These are phyloP conservation scores for Sciurus niger DNA, from an alignment of 2,113 vertebrate genomes.

Conservation along the genomic window DNA sequence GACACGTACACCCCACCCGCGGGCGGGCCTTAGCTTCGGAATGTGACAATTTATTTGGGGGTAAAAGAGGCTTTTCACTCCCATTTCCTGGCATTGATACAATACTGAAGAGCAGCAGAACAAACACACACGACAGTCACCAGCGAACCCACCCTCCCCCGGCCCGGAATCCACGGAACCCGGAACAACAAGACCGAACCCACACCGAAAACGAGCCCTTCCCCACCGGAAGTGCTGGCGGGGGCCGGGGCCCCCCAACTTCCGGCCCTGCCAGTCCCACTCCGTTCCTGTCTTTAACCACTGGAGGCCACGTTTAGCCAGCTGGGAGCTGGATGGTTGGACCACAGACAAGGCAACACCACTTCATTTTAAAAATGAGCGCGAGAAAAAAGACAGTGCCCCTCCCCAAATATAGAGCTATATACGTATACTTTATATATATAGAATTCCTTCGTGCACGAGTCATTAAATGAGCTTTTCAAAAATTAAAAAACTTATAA, in stretches of 20 bases:
- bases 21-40: constrained; percentile 80
- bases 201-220: constrained; percentile 85
- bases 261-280: neutral
- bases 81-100: constrained; percentile 92
- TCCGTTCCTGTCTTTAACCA: constrained; percentile 72
- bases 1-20: constrained; percentile 18
- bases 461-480: constrained; percentile 88
- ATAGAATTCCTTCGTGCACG: constrained; percentile 89
- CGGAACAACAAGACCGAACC: constrained; percentile 58
- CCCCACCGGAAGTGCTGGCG: constrained; percentile 69
- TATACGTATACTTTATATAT: constrained; percentile 82
- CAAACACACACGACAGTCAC: constrained; percentile 90
- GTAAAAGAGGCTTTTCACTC: constrained; percentile 83
- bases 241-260: neutral
- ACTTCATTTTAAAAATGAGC: constrained; percentile 88
- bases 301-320: constrained; percentile 90
- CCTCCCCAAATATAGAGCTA: constrained; percentile 89
- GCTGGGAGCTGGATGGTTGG: constrained; percentile 89
- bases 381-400: constrained; percentile 81
- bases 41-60: constrained; percentile 93
- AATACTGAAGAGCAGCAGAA: constrained; percentile 92
- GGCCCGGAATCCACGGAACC: constrained; percentile 46
- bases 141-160: constrained; percentile 84
- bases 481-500: constrained; percentile 88
- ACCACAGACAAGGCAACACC: constrained; percentile 82